These are phyloP conservation scores for Leucophenga montana DNA, from an alignment of 2,888 invertebrate genomes.

Conservation along the genomic window DNA sequence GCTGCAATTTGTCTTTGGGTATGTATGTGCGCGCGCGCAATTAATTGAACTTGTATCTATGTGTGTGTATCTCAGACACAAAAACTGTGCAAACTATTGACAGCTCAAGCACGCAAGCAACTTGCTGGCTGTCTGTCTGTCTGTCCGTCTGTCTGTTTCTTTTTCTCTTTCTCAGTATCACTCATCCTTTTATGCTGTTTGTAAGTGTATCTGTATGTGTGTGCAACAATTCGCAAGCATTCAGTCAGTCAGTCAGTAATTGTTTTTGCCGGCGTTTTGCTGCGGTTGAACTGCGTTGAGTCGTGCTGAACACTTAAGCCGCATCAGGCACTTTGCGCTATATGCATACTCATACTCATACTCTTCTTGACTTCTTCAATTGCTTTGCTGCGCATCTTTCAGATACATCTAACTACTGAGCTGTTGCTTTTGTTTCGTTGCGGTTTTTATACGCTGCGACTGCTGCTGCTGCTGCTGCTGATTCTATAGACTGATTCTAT, in stretches of 20 bases:
- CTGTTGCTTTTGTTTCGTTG: slow-evolving; percentile 15
- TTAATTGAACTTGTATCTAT: slow-evolving; percentile 68
- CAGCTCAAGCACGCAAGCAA: slow-evolving; percentile 22
- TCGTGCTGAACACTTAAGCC: slow-evolving; percentile 12
- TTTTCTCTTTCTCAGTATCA: background rate
- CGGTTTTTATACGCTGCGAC: slow-evolving; percentile 15
- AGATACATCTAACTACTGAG: background rate
- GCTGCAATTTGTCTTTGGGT: slow-evolving; percentile 51
- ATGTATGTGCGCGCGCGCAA: slow-evolving; percentile 64
- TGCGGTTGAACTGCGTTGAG: slow-evolving; percentile 9
- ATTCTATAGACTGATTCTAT: background rate
- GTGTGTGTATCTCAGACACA: background rate
- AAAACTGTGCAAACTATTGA: slow-evolving; percentile 21
- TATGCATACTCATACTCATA: no score
- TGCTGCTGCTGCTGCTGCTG: no score
- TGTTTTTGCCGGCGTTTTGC: background rate
- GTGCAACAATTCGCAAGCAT: no score
- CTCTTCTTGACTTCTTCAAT: background rate
- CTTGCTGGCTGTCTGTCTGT: background rate
- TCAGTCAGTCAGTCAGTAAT: no score
- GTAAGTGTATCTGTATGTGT: background rate
- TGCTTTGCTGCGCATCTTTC: background rate
- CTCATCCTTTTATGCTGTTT: background rate
- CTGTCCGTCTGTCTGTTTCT: background rate
- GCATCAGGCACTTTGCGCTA: background rate